A percentile compares a stretch with the other conserved stretches of the same genome.
Conservation (phyloP, 2,797 vertebrate genomes). For the Aythya fuligula region DNA sequence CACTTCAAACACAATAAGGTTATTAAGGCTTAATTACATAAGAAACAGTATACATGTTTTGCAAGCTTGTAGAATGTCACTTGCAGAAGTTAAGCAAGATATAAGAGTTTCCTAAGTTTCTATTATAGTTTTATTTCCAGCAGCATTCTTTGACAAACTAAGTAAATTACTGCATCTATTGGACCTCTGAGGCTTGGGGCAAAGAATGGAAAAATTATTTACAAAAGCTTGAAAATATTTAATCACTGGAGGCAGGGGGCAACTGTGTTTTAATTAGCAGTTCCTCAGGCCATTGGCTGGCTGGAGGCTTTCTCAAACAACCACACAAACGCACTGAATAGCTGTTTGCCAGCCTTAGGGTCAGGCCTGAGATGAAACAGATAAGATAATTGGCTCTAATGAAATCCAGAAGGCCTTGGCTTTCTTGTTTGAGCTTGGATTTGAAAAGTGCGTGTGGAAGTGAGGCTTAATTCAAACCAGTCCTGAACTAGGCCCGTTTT, state of each 20-base stretch:
- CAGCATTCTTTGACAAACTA: constrained; percentile 82
- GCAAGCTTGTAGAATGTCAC: constrained; percentile 75
- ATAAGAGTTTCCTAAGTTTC: constrained; percentile 78
- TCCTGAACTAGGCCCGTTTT: constrained; percentile 86
- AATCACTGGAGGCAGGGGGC: constrained; percentile 95
- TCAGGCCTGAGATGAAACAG: constrained; percentile 98
- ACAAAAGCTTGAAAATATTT: constrained; percentile 99
- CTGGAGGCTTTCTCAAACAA: constrained; percentile 91
- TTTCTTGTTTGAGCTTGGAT: constrained; percentile 94
- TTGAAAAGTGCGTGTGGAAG: constrained; percentile 94
- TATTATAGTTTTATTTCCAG: constrained; percentile 77
- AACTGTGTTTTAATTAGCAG: constrained; percentile 96
- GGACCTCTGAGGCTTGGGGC: constrained; percentile 88
- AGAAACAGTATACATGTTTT: constrained; percentile 74
- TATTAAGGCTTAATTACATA: constrained; percentile 76
- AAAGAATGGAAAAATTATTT: constrained; percentile 96
- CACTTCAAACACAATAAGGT: constrained; percentile 73
- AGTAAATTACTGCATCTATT: constrained; percentile 83
- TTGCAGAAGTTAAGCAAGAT: constrained; percentile 73
- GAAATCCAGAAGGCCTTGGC: constrained; percentile 95
- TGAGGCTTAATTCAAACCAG: constrained; percentile 98
- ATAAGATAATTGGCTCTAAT: constrained; percentile 99
- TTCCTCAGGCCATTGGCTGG: constrained; percentile 92
- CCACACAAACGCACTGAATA: constrained; percentile 89
- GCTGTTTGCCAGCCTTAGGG: constrained; percentile 94